phyloP scores from a whole-genome alignment of 2,888 invertebrate genomes.

The Noctuana brunneofusca region DNA sequence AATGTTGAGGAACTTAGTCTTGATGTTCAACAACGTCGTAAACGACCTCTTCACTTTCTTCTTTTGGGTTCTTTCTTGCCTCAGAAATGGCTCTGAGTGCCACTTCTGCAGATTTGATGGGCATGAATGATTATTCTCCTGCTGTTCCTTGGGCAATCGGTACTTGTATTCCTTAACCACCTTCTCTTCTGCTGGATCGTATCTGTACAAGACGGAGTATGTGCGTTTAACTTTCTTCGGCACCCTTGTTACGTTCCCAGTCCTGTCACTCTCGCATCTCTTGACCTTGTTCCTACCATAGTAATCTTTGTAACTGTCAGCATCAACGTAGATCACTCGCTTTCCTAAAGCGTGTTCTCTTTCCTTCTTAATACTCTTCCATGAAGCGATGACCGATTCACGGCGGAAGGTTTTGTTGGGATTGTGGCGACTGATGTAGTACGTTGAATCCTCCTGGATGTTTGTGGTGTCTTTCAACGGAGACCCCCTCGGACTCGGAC shows the following conservation, averaged over 20 bases:
- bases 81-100: constrained; percentile 70
- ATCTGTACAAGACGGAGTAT: constrained; percentile 75
- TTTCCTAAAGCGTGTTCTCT: constrained; percentile 76
- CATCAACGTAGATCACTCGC: constrained; percentile 70
- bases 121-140: constrained; percentile 38
- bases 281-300: constrained; percentile 76
- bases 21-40: constrained; percentile 73
- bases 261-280: constrained; percentile 75
- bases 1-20: constrained; percentile 75
- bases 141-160: constrained; percentile 60
- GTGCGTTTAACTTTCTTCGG: constrained; percentile 75
- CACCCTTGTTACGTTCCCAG: constrained; percentile 56
- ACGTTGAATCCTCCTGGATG: constrained; percentile 69
- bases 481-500: constrained; percentile 70
- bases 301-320: constrained; percentile 71
- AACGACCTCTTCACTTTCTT: constrained; percentile 77
- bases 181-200: constrained; percentile 72
- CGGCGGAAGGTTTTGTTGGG: constrained; percentile 78
- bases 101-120: constrained; percentile 61
- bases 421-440: constrained; percentile 77
- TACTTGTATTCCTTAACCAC: constrained; percentile 78
- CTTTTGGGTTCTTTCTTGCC: constrained; percentile 64
- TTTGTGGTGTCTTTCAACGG: constrained; percentile 77
- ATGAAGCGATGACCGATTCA: constrained; percentile 78
- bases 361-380: constrained; percentile 78